A percentile compares a stretch with the other conserved stretches of the same genome.
phyloP scores from a whole-genome alignment of 2,113 vertebrate species.

The Lepisosteus oculatus region DNA sequence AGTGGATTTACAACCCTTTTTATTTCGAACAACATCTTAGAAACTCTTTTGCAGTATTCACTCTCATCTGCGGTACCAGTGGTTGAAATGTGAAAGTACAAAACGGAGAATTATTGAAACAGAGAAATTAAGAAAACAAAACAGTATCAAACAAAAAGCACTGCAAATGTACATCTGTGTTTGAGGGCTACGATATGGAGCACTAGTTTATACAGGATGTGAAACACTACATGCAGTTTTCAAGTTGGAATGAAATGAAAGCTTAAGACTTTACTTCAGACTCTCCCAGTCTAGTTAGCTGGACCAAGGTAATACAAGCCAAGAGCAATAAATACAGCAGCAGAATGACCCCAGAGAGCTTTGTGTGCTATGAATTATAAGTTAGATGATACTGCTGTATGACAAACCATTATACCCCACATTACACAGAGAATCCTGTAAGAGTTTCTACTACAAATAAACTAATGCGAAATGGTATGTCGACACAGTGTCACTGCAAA shows the following conservation, averaged over 20 bases:
- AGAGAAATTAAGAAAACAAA: too few species aligned
- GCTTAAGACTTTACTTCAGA: not conserved
- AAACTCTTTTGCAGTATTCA: too few species aligned
- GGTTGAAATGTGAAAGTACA: too few species aligned
- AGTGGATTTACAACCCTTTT: too few species aligned
- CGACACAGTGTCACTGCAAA: constrained; percentile 7
- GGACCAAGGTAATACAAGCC: not conserved
- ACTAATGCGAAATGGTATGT: not conserved
- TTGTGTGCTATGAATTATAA: constrained; percentile 1
- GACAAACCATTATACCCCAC: constrained; percentile 4
- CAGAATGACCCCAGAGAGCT: constrained; percentile 1
- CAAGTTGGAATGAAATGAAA: not conserved
- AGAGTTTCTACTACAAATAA: constrained; percentile 1
- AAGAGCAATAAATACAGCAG: constrained; percentile 17
- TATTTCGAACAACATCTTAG: too few species aligned
- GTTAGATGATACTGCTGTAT: constrained; percentile 7
- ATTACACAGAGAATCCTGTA: constrained; percentile 3
- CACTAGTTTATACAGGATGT: not conserved
- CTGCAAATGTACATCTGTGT: not conserved
- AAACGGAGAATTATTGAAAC: too few species aligned
- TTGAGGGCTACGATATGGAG: not conserved
- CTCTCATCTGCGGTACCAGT: too few species aligned
- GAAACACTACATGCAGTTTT: not conserved
- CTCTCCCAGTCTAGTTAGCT: constrained; percentile 9
- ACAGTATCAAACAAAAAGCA: not conserved